Evolutionary conservation across 2,797 vertebrate species (phyloP), one percentile per base, ranked within the genome.

Genomic region (Coendou prehensilis): DNA sequence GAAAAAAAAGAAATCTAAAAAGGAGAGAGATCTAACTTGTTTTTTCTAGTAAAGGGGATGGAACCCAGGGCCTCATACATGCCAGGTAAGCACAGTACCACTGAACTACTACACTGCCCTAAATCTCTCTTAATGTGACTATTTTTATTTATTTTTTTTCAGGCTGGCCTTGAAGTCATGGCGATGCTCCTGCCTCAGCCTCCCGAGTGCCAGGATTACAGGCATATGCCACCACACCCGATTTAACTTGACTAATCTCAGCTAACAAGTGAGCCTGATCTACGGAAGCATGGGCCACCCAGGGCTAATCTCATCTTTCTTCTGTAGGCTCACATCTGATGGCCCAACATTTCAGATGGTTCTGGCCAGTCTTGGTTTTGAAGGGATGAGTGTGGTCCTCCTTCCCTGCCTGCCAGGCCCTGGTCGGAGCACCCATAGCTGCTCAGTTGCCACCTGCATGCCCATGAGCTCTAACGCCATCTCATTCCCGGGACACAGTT

Each of bases 211-310:
- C 1, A 3, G 37, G 69, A 45, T 23, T n/a, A 11, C 20, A 26
- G 37, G 37, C 0, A 3, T 45, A 37, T 8, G 4, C 9, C 20
- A 11, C 69, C 37, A 23, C 20, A 41, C n/a, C 69, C 18, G 9
- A 22, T 73, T 69, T 15, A 10, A 5, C 9, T 9, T 26, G 63
- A 73, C 73, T 14, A 2, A 3, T 2, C 67, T 0, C 5, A 45
- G 15, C 30, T 9, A 57, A 54, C 88, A 79, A 45, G 45, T 15
- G 33, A 75, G 56, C 56, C 54, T 3, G 61, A 45, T 3, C 23
- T n/a, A 0, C 6, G 7, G 18, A 67, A 15, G 15, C 2, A 22
- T 0, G 17, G 81, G 50, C 41, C 14, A 9, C 6, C 3, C 9
- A 10, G 71, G 73, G 45, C 30, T 2, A 5, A 23, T 9, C 1